phyloP scores from a whole-genome alignment of 2,888 invertebrate species.

The Dioctria rufipes region DNA sequence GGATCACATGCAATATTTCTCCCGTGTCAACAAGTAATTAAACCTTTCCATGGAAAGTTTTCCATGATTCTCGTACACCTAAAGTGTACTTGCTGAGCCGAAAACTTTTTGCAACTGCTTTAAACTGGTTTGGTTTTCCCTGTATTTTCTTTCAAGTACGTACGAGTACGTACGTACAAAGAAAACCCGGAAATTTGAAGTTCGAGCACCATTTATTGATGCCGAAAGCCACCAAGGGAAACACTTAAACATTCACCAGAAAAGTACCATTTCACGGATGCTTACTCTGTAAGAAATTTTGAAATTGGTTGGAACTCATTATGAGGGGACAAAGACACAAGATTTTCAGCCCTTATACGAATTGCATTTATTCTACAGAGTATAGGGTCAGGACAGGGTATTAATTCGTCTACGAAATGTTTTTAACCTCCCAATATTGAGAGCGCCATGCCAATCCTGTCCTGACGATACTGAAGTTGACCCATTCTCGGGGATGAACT shows the following conservation, averaged over 20 bases:
- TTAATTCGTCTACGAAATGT: too few species aligned
- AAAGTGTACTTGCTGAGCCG: too few species aligned
- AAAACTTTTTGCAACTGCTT: too few species aligned
- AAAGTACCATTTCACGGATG: slow-evolving; percentile 31
- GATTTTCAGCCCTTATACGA: slow-evolving; percentile 1
- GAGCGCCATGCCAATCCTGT: too few species aligned
- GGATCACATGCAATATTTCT: slow-evolving; percentile 31
- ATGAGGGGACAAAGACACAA: neutral
- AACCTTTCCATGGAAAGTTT: neutral
- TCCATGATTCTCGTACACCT: neutral
- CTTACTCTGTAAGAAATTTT: slow-evolving; percentile 6
- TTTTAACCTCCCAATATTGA: too few species aligned
- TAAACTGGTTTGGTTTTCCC: too few species aligned
- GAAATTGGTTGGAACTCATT: slow-evolving; percentile 5
- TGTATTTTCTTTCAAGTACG: too few species aligned
- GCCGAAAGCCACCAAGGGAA: neutral
- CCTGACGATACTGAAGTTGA: neutral
- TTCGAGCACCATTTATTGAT: slow-evolving; percentile 14
- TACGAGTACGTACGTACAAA: too few species aligned
- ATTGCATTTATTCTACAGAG: slow-evolving; percentile 33
- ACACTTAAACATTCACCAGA: neutral
- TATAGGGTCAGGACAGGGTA: too few species aligned
- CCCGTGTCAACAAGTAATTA: slow-evolving; percentile 31
- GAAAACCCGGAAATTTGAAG: too few species aligned
- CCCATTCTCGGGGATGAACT: neutral